These are phyloP conservation scores for Lamellibrachia columna DNA, from an alignment of 2,888 invertebrate species.

Conservation along the genomic window DNA sequence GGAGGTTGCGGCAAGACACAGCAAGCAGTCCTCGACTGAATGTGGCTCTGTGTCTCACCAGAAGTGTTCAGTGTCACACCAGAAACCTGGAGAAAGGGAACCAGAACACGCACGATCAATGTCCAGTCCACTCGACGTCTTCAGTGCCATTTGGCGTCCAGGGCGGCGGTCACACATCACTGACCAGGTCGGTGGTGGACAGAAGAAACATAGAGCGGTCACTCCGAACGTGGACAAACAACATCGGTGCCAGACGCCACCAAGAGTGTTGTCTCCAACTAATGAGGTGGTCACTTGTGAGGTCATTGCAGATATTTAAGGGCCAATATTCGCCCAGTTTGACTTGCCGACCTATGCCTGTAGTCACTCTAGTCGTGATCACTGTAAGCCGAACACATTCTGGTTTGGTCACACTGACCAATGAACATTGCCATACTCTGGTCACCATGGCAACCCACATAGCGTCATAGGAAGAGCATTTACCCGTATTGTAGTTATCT, in stretches of 20 bases:
- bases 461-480: no score
- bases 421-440: no score
- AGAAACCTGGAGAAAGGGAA: neutral
- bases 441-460: no score
- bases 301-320: conserved; percentile 37
- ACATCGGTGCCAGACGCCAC: conserved; percentile 40
- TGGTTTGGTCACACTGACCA: no score
- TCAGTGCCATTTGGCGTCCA: conserved; percentile 13
- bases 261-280: conserved; percentile 39
- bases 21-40: neutral
- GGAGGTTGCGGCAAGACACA: neutral
- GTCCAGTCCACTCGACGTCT: neutral
- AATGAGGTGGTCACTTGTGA: conserved; percentile 32
- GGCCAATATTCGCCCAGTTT: neutral
- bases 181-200: conserved; percentile 27
- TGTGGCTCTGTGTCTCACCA: neutral
- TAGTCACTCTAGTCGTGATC: neutral
- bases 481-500: no score
- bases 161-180: conserved; percentile 31
- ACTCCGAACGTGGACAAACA: neutral
- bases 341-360: neutral
- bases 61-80: neutral
- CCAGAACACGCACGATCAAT: neutral
- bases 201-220: neutral
- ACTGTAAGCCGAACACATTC: no score